Base-by-base conservation (phyloP, 2,888 invertebrate species). In the Parnassius glacialis region DNA sequence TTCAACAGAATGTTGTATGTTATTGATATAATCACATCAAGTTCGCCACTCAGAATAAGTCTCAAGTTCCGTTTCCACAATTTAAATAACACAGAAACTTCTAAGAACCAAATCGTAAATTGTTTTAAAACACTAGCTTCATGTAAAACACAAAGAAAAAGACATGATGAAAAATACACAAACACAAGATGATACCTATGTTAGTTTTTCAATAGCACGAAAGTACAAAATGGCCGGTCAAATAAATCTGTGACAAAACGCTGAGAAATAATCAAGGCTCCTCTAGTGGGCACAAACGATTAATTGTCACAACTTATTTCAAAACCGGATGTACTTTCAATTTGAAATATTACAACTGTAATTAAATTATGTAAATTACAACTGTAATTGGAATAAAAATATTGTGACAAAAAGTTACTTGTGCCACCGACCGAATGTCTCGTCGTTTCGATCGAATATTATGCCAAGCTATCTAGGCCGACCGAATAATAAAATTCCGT, bases 211-310 rank as follows among this genome's bases (percentile, higher is more conserved):
- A 65, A 68, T 68, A 70, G 68, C 71, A 74, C 70, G 74, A 83
- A 85, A 42, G 44, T 82, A 83, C 88, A 90, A 90, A 83, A 90
- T 90, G 90, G 90, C 90, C 83, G 88, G 76, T 76, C 71, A 78
- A 81, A 84, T 73, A 73, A 73, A 70, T 64, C 64, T 65, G 65
- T 64, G 65, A 65, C 59, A 64, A 68, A 48, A 53, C 53, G 66
- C 64, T 62, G 64, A 68, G 65, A 62, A 65, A 62, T 56, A 60
- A 47, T 43, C 51, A 34, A 66, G 62, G 51, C 61, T 65, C 67
- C 73, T 73, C 75, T 74, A 79, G 71, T 70, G 73, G 70, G 68
- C 66, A 57, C 54, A 42, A 47, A 52, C 56, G 44, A 59, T 43
- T 41, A 68, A 72, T 70, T 74, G 74, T 72, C 67, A 66, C 57